Base-by-base conservation (phyloP, 2,888 invertebrate genomes). In the Myopa tessellatipennis region DNA sequence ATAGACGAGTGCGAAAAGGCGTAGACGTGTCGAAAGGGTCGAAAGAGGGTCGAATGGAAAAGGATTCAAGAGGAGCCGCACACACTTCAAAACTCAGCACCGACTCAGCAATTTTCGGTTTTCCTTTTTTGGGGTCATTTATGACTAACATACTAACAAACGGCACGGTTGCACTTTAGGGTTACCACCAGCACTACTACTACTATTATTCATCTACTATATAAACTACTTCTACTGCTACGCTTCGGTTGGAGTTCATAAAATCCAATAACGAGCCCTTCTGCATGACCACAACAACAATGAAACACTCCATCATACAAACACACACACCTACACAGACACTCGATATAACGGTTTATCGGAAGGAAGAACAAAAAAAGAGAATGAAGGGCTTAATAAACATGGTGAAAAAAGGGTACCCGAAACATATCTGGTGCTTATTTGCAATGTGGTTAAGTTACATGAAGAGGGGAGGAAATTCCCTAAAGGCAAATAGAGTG, bases 191-290 rank as follows among this genome's bases (percentile, higher is more conserved):
- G 5, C 4, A 34, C 52, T n/a, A 55, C 70, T 14, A 55, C 70
- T 70, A 52, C 34, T 70, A 34, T 18, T 36, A 36, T 34, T 4
- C 16, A 14, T 34, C 55, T 55, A 55, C 72, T 72, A 1, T 8
- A 45, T 45, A 10, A 10, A 45, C 26, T 26, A 26, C 26, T 26
- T 1, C 26, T 26, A 26, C 26, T 26, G 26, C 26, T 26, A 26
- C 26, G n/a, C 18, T 72, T n/a, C 61, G 40, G n/a, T 6, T 63
- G 12, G 72, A 63, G 63, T 73, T 65, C 65, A 74, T 74, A 38
- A 76, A 79, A 85, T 82, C 82, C 84, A 85, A 85, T 85, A 84
- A 85, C 85, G 82, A 84, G 83, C 80, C 80, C 70, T 79, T 68
- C 40, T 34, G 67, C 67, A 34, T 58, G 12, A 72, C 72, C 72